Evolutionary conservation across 2,113 vertebrate species (phyloP).

Genomic region (Acrocephalus kingi): DNA sequence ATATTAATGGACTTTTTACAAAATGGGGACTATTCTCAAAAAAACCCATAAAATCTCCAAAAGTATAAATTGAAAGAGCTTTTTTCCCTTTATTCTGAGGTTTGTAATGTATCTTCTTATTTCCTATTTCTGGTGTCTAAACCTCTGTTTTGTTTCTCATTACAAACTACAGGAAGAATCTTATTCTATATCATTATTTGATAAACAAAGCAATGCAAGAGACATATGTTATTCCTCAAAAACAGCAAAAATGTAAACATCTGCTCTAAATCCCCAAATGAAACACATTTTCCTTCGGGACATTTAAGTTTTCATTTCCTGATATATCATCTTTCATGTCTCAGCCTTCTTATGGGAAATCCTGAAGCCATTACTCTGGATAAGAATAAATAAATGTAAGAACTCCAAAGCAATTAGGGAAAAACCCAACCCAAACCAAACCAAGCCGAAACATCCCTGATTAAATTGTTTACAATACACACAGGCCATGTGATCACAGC

Average conservation of each 20-base stretch:
- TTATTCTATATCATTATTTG: background rate
- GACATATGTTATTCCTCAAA: conserved; percentile 34
- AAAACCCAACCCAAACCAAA: background rate
- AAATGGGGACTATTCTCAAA: background rate
- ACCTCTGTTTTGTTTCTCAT: background rate
- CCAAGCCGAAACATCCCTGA: background rate
- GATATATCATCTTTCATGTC: conserved; percentile 36
- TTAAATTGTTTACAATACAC: background rate
- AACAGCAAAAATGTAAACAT: conserved; percentile 44
- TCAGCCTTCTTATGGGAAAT: conserved; percentile 34
- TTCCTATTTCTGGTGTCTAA: background rate
- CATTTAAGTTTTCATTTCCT: conserved; percentile 65
- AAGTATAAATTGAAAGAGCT: background rate
- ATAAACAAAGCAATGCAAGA: conserved; percentile 55
- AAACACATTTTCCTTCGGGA: conserved; percentile 31
- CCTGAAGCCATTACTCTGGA: conserved; percentile 22
- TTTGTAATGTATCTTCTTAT: background rate
- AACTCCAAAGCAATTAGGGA: background rate
- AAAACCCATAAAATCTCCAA: background rate
- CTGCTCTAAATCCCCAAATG: conserved; percentile 33
- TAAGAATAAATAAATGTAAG: conserved; percentile 40
- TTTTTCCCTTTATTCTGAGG: background rate
- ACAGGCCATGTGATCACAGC: background rate
- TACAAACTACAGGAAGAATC: background rate
- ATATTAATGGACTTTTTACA: background rate